A percentile compares a stretch with the other conserved stretches of the same genome.
phyloP scores from a whole-genome alignment of 1,140 invertebrate genomes.

The Sycophaga agraensis region DNA sequence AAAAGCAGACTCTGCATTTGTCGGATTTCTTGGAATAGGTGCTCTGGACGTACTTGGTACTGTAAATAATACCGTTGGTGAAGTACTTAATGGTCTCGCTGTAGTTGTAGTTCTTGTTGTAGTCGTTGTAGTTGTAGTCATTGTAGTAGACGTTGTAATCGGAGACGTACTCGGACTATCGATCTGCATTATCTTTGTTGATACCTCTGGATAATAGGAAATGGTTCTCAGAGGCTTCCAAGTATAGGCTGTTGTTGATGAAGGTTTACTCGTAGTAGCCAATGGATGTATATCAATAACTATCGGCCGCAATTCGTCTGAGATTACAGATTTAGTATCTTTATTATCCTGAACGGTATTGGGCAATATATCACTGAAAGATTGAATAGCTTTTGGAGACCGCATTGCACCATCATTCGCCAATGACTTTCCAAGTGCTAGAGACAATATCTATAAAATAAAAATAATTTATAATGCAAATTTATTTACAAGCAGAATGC shows the following conservation, averaged over 20 bases:
- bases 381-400: slow-evolving; percentile 48
- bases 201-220: background rate
- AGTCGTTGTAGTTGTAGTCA: slow-evolving; percentile 25
- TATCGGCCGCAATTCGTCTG: slow-evolving; percentile 32
- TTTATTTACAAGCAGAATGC: too few relatives aligned
- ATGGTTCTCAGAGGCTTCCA: slow-evolving; percentile 32
- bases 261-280: slow-evolving; percentile 40
- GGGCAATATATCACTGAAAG: slow-evolving; percentile 32
- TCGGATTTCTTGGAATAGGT: slow-evolving; percentile 33
- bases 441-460: slow-evolving; percentile 49
- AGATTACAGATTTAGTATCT: background rate
- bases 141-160: slow-evolving; percentile 28
- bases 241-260: slow-evolving; percentile 24
- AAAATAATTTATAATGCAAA: too few relatives aligned
- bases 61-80: background rate
- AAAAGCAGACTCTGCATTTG: too few relatives aligned
- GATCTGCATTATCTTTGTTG: background rate
- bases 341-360: slow-evolving; percentile 34
- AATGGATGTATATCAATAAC: slow-evolving; percentile 40
- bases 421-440: slow-evolving; percentile 40
- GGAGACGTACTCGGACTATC: background rate
- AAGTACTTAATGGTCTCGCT: background rate
- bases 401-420: slow-evolving; percentile 44
- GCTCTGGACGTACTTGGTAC: slow-evolving; percentile 5
- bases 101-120: slow-evolving; percentile 12